Percentiles rank a stretch among this genome's conserved stretches.
Conservation (phyloP, 2,888 invertebrate species). For the Colostygia pectinataria region DNA sequence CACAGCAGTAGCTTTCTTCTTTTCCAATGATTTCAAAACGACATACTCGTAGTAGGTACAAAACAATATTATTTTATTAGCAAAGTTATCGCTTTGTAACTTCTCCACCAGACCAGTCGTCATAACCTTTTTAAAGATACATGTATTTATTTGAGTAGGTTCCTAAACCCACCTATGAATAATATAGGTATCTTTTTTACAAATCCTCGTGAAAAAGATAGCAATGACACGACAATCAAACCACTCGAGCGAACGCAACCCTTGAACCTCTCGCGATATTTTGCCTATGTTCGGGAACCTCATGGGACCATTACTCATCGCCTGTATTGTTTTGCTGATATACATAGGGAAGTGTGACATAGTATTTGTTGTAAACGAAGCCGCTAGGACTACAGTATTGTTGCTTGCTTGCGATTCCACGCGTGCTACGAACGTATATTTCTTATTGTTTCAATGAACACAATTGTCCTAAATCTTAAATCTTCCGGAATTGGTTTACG, state of each 20-base stretch:
- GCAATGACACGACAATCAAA: slow-evolving; percentile 30
- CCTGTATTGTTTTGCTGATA: slow-evolving; percentile 37
- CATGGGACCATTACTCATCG: slow-evolving; percentile 34
- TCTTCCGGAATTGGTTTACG: slow-evolving; percentile 20
- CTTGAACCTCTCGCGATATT: slow-evolving; percentile 14
- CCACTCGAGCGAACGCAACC: slow-evolving; percentile 11
- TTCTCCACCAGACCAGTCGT: too few species aligned
- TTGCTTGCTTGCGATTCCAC: slow-evolving; percentile 34
- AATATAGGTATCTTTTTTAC: too few species aligned
- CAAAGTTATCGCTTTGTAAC: too few species aligned
- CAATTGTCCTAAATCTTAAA: slow-evolving; percentile 20
- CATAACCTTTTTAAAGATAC: too few species aligned
- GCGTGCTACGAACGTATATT: slow-evolving; percentile 31
- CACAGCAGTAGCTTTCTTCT: too few species aligned
- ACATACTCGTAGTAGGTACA: too few species aligned
- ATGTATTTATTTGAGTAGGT: not conserved
- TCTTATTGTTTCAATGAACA: slow-evolving; percentile 14
- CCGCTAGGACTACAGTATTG: slow-evolving; percentile 30
- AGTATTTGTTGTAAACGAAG: slow-evolving; percentile 34
- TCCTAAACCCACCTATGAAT: too few species aligned
- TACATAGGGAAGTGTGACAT: slow-evolving; percentile 33
- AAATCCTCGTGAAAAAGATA: slow-evolving; percentile 4
- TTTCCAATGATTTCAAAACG: too few species aligned
- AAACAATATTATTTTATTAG: too few species aligned
- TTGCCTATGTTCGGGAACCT: slow-evolving; percentile 19